Evolutionary conservation across 2,113 vertebrate species (phyloP), one percentile per base, ranked within the genome.

Genomic region (Oncorhynchus tshawytscha): DNA sequence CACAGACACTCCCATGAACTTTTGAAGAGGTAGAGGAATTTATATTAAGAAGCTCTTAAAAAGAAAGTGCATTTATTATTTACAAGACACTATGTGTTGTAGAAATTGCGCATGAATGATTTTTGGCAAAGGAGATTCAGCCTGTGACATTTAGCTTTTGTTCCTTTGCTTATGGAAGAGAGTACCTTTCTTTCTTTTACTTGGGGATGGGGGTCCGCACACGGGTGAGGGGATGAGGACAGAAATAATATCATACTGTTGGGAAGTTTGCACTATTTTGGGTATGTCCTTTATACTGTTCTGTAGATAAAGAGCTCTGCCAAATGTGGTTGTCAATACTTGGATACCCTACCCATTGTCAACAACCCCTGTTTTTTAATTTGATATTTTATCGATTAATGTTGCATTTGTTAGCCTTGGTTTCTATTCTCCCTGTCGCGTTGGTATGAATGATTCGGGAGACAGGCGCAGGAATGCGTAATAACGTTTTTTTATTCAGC

Each of bases 91-190:
- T 75, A 74, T 74, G 70, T 29, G 25, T 60, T 29, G 72, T 81
- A 70, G 72, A 82, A 81, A 83, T 87, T 87, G 79, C 70, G 22
- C 87, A 76, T 84, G 78, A 85, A 82, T 87, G 83, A 22, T n/a
- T 57, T 87, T 87, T 77, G 81, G 67, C 74, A 76, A 70, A 29
- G 78, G 78, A 85, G 71, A 86, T 79, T 85, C 81, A 78, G 67
- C 16, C 70, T 22, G 76, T 90, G 87, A 91, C 88, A 90, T 92
- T 92, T 91, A 74, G 80, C 80, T 88, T 89, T 86, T 86, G 81
- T 89, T 82, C 78, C 76, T 75, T 83, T 71, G 48, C 69, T 84
- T 57, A 72, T 67, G 68, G 72, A 67, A 80, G 66, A 76, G 59
- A 11, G 27, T 22, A 71, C 88, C 87, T 83, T 67, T 83, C 86